Conservation (phyloP, 1,140 invertebrate genomes). For the Procambarus clarkii region DNA sequence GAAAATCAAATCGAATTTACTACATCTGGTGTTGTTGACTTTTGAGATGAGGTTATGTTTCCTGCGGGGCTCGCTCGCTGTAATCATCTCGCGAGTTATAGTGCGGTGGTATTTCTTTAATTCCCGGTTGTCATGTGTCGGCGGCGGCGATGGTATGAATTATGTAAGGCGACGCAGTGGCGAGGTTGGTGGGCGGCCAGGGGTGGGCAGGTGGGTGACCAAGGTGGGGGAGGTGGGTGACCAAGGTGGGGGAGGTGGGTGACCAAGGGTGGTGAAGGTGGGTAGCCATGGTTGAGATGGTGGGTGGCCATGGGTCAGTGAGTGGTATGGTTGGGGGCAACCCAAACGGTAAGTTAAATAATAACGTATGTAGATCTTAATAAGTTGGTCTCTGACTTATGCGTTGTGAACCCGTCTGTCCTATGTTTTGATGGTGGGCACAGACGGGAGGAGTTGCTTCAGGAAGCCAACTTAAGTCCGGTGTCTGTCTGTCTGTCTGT, state of each 20-base stretch:
- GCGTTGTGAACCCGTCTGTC: no score
- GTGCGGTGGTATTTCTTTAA: not conserved
- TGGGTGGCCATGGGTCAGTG: no score
- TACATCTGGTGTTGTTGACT: not conserved
- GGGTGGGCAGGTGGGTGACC: not conserved
- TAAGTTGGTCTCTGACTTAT: no score
- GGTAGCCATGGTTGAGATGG: no score
- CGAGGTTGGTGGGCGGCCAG: not conserved
- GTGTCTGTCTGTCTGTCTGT: not conserved
- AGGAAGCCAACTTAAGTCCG: no score
- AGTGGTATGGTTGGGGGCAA: no score
- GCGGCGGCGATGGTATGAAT: not conserved
- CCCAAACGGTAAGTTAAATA: no score
- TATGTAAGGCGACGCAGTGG: not conserved
- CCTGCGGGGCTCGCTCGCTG: not conserved
- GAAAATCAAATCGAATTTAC: slow-evolving; percentile 23
- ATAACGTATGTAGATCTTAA: no score
- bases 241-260: no score
- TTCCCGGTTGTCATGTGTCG: slow-evolving; percentile 3
- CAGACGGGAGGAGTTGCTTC: no score
- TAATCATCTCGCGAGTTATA: slow-evolving; percentile 13
- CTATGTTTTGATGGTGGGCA: no score
- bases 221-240: not conserved
- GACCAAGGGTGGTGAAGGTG: no score
- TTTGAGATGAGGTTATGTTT: slow-evolving; percentile 4